Evolutionary conservation across 2,113 vertebrate genomes (phyloP).

Genomic region (Anhinga anhinga): DNA sequence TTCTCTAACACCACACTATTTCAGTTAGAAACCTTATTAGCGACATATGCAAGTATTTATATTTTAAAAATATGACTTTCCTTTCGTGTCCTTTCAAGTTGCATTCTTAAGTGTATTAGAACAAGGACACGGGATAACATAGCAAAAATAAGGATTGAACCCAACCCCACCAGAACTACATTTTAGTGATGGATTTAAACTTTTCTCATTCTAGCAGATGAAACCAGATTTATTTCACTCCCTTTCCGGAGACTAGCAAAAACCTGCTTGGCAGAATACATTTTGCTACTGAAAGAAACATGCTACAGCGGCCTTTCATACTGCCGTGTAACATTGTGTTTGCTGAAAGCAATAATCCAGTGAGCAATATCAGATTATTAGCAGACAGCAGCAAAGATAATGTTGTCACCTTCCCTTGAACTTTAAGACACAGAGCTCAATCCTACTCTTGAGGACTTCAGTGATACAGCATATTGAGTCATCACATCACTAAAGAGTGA

Average conservation of each 20-base stretch:
- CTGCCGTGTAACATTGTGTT: background rate
- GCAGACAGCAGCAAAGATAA: background rate
- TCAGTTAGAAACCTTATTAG: constrained; percentile 52
- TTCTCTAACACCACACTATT: constrained; percentile 16
- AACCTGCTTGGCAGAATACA: background rate
- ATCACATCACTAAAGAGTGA: background rate
- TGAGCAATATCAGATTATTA: background rate
- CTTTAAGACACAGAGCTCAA: background rate
- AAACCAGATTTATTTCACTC: background rate
- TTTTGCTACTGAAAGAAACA: background rate
- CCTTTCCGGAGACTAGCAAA: background rate
- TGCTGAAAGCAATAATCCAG: background rate
- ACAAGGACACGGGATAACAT: background rate
- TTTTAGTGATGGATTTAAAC: background rate
- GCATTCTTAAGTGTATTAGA: constrained; percentile 47
- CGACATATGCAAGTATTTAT: constrained; percentile 53
- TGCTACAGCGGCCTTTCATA: rapidly evolving
- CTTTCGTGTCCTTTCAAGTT: constrained; percentile 36
- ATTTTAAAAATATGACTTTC: constrained; percentile 55
- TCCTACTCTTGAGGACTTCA: background rate
- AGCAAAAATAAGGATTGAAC: background rate
- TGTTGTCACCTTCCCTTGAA: background rate
- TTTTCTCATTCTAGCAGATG: background rate
- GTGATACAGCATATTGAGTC: background rate
- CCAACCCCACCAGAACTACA: background rate